phyloP scores from a whole-genome alignment of 2,113 vertebrate genomes.

The Oostethus manadensis region DNA sequence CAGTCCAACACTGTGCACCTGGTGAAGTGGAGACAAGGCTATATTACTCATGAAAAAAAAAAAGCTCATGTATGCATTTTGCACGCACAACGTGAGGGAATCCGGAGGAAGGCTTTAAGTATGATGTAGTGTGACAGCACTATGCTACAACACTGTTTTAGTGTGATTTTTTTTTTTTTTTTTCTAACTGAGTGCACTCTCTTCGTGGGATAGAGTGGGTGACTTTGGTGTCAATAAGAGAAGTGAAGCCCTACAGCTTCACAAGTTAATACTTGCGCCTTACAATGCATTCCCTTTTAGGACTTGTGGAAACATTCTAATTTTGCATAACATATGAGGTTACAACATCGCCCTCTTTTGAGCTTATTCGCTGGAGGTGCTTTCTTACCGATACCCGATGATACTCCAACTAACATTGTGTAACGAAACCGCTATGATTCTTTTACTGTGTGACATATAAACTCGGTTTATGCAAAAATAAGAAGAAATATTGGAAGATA shows the following conservation, averaged over 20 bases:
- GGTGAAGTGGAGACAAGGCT: conserved; percentile 9
- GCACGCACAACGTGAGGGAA: background rate
- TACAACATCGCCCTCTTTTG: conserved; percentile 32
- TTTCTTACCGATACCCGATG: no score
- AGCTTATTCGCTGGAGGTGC: conserved; percentile 17
- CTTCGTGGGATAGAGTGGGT: conserved; percentile 24
- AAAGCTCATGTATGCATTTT: conserved; percentile 4
- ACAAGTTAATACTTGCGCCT: conserved; percentile 68
- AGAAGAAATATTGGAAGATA: no score
- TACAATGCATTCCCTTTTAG: conserved; percentile 44
- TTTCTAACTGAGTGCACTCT: conserved; percentile 28
- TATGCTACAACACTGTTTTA: background rate
- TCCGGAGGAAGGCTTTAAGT: background rate
- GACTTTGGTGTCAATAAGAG: conserved; percentile 43
- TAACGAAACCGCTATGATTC: no score
- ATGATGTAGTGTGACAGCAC: background rate
- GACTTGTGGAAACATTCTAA: conserved; percentile 48
- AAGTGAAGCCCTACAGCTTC: conserved; percentile 57
- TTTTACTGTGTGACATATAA: no score
- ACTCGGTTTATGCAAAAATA: no score
- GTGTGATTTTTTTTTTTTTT: background rate
- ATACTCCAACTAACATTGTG: no score
- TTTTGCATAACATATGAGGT: conserved; percentile 22
- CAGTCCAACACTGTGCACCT: conserved; percentile 24
- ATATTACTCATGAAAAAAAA: background rate